Percentiles rank a stretch among this genome's conserved stretches.
Evolutionary conservation across 2,888 invertebrate species (phyloP).

Genomic region (Ennomos fuscantarius): DNA sequence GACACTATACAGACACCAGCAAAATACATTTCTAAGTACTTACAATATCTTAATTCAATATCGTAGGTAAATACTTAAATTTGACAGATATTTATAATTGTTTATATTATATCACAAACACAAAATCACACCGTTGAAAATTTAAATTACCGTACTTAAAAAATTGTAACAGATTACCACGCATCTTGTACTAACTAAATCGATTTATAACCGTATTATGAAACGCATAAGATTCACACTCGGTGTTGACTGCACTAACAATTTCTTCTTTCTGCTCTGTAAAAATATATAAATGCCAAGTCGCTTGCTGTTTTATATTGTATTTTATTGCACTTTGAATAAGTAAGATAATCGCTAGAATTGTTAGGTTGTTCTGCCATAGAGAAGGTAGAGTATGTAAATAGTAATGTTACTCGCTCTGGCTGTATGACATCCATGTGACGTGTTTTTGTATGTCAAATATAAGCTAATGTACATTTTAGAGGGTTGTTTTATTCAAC

Average conservation of each 20-base stretch:
- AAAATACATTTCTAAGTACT: too few species aligned
- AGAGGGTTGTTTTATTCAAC: conserved; percentile 68
- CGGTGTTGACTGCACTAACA: conserved; percentile 56
- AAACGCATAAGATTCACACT: conserved; percentile 32
- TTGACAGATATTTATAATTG: too few species aligned
- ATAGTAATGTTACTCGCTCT: conserved; percentile 45
- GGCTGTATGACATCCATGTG: conserved; percentile 51
- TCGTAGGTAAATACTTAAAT: too few species aligned
- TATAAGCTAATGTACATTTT: conserved; percentile 81
- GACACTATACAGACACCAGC: too few species aligned
- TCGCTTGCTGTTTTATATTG: conserved; percentile 34
- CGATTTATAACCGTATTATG: conserved; percentile 32
- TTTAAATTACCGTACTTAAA: too few species aligned
- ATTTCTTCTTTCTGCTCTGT: conserved; percentile 30
- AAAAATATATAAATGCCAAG: conserved; percentile 31
- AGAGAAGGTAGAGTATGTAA: conserved; percentile 43
- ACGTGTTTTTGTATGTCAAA: conserved; percentile 81
- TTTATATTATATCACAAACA: too few species aligned
- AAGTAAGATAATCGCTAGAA: conserved; percentile 30
- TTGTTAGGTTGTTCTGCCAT: conserved; percentile 22
- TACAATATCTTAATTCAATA: too few species aligned
- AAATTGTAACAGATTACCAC: neutral
- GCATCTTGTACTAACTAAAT: conserved; percentile 34
- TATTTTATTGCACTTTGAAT: conserved; percentile 28
- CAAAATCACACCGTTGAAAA: too few species aligned